Base-by-base conservation (phyloP, 2,113 vertebrate genomes). In the Vulpes vulpes region DNA sequence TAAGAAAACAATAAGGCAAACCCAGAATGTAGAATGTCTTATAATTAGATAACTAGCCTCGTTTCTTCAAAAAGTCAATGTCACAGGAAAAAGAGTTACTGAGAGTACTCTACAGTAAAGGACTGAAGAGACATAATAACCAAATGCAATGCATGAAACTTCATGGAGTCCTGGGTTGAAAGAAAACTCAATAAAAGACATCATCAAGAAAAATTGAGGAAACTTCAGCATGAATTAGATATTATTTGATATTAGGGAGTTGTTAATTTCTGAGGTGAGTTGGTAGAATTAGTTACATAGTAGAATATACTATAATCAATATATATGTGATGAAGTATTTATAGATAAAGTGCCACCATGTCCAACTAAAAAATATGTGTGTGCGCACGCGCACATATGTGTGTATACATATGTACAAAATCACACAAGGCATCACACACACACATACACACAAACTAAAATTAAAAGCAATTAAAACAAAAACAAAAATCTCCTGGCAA, bases 131-230 rank as follows among this genome's bases (percentile, higher is more conserved):
- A 67, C 23, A 67, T 62, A 82, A 73, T 67, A 87, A 92, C 35
- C 65, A 91, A 91, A 87, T 71, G 20, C 30, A 82, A 55, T 81
- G 38, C 59, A 64, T 81, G 89, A 82, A 67, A 94, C 38, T 91
- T 89, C 73, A 51, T n/a, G 30, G n/a, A 10, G 25, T 73, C 11
- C 38, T 57, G n/a, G 22, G 71, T 84, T 73, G 30, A 93, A 93
- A 85, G 49, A 78, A 78, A 49, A 23, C 19, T 49, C 53, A 83
- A 59, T 79, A 65, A 49, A 85, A 79, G 38, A n/a, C 8, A n/a
- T 27, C 16, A 59, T 19, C 30, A 38, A 27, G 11, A 8, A 89
- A 86, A 67, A 51, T 1, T 92, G 57, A 89, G 53, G 8, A 93
- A 60, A 69, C 60, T 51, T 86, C 60, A 35, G n/a, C 43, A 55